These are phyloP conservation scores for Trachythela sp. DNA, from an alignment of 64 coral and sea anemone species.

Conservation along the genomic window DNA sequence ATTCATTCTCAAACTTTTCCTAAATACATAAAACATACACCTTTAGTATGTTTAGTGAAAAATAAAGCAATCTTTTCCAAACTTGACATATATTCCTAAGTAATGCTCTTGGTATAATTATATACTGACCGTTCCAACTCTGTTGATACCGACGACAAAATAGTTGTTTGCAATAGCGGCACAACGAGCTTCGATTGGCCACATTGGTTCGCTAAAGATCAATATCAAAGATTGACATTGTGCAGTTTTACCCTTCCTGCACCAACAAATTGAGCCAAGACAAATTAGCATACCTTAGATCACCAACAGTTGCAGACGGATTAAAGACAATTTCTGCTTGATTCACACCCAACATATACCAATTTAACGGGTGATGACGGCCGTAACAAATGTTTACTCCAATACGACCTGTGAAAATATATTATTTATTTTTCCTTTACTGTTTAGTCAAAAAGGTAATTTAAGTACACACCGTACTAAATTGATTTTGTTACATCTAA, in stretches of 20 bases:
- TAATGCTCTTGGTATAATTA: too few relatives aligned
- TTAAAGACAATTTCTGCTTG: slow-evolving; percentile 94
- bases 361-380: slow-evolving; percentile 87
- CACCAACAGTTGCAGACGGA: slow-evolving; percentile 92
- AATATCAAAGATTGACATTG: not conserved
- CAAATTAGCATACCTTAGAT: slow-evolving; percentile 50
- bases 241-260: not conserved
- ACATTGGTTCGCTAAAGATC: slow-evolving; percentile 83
- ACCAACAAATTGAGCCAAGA: not conserved
- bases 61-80: too few relatives aligned
- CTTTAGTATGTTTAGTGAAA: not conserved
- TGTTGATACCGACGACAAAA: slow-evolving; percentile 90
- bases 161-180: slow-evolving; percentile 87
- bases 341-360: slow-evolving; percentile 81
- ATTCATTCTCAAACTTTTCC: slow-evolving; percentile 91
- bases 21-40: slow-evolving; percentile 12
- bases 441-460: not conserved
- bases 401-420: slow-evolving; percentile 61
- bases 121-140: slow-evolving; percentile 93
- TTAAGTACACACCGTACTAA: not conserved
- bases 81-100: too few relatives aligned
- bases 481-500: not conserved
- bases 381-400: slow-evolving; percentile 90
- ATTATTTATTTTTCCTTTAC: not conserved
- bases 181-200: slow-evolving; percentile 89